phyloP scores from a whole-genome alignment of 2,888 invertebrate genomes.

The Pherbina coryleti region DNA sequence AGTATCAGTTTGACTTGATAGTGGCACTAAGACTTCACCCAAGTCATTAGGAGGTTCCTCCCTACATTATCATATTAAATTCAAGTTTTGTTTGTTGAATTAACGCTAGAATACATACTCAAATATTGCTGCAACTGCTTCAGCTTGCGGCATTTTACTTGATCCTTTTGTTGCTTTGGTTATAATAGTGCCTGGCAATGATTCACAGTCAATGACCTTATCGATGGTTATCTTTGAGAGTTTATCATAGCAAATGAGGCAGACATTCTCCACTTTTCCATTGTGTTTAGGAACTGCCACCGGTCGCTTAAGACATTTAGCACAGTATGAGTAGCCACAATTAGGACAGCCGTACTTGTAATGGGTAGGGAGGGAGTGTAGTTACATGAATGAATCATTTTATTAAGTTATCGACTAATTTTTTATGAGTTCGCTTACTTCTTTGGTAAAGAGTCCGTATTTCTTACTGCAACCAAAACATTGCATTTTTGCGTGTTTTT shows the following conservation, averaged over 20 bases:
- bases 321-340: conserved; percentile 87
- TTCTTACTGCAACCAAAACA: conserved; percentile 80
- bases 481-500: conserved; percentile 72
- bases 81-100: neutral
- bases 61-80: conserved; percentile 43
- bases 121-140: conserved; percentile 50
- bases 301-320: conserved; percentile 83
- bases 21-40: conserved; percentile 60
- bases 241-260: conserved; percentile 70
- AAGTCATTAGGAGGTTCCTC: conserved; percentile 55
- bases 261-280: conserved; percentile 77
- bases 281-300: conserved; percentile 75
- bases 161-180: conserved; percentile 42
- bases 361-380: neutral
- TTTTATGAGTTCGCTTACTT: conserved; percentile 71
- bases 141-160: conserved; percentile 38
- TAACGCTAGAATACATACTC: conserved; percentile 43
- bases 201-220: conserved; percentile 57
- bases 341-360: conserved; percentile 82
- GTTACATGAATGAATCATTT: conserved; percentile 4
- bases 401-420: conserved; percentile 1
- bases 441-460: conserved; percentile 80
- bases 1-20: conserved; percentile 23
- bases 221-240: conserved; percentile 57
- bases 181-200: conserved; percentile 71